Percentiles rank a stretch among this genome's conserved stretches.
Conservation (phyloP, 1,140 invertebrate genomes). For the Drosophila simulans region DNA sequence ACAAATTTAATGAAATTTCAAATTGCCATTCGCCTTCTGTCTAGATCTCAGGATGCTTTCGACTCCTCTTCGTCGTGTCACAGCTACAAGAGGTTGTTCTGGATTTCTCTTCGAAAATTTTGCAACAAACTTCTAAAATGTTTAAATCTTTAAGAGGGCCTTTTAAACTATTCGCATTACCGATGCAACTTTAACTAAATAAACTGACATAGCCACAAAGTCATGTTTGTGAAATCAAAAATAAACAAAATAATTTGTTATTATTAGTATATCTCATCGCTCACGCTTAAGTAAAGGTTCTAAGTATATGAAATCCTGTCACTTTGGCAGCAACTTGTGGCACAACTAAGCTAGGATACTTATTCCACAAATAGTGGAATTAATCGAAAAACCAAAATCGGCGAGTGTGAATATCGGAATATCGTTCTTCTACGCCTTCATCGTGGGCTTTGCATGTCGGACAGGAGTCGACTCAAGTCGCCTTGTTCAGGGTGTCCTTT, state of each 20-base stretch:
- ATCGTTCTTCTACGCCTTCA: conserved; percentile 7
- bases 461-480: conserved; percentile 28
- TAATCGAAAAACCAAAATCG: not conserved
- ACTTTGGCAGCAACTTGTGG: no score
- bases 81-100: not conserved
- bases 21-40: conserved; percentile 70
- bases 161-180: no score
- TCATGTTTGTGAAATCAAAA: no score
- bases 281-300: no score
- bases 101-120: not conserved
- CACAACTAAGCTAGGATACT: no score
- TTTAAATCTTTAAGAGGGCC: not conserved
- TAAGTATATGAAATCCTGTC: no score
- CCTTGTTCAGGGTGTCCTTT: conserved; percentile 58
- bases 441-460: conserved; percentile 37
- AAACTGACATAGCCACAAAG: no score
- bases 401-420: conserved; percentile 10
- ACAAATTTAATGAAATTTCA: conserved; percentile 82
- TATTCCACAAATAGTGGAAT: not conserved
- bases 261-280: no score
- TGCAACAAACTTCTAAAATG: not conserved
- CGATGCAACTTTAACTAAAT: not conserved
- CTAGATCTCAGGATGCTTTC: conserved; percentile 52
- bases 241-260: no score
- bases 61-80: conserved; percentile 11